Percentiles rank a stretch among this genome's conserved stretches.
Evolutionary conservation across 2,888 invertebrate genomes (phyloP).

Genomic region (Laspeyria flexula): DNA sequence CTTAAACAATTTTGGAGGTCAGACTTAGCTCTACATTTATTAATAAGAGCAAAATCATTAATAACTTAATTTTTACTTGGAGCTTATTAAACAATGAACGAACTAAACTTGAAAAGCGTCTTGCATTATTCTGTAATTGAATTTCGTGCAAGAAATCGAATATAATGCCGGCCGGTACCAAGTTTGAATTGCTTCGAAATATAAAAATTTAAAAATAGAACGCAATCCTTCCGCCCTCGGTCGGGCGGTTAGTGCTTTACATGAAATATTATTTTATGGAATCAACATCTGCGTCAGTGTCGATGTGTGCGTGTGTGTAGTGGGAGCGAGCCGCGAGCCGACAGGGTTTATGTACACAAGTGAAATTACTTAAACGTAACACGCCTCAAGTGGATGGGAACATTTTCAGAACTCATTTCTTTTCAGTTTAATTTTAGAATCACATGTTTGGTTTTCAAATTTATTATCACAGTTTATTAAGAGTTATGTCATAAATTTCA

Average conservation of each 20-base stretch:
- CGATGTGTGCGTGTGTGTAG: conserved; percentile 69
- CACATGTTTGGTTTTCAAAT: conserved; percentile 47
- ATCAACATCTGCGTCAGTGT: conserved; percentile 81
- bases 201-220: conserved; percentile 84
- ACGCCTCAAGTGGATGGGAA: conserved; percentile 80
- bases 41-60: conserved; percentile 37
- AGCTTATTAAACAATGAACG: conserved; percentile 30
- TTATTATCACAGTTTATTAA: conserved; percentile 44
- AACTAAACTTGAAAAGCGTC: conserved; percentile 18
- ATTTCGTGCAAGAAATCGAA: conserved; percentile 35
- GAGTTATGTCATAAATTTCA: conserved; percentile 47
- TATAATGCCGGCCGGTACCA: conserved; percentile 56
- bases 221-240: conserved; percentile 85
- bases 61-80: conserved; percentile 36
- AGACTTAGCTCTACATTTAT: conserved; percentile 59
- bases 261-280: conserved; percentile 86
- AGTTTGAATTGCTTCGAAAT: conserved; percentile 78
- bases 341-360: conserved; percentile 80
- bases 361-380: conserved; percentile 81
- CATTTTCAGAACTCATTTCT: conserved; percentile 69
- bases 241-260: conserved; percentile 82
- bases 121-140: conserved; percentile 27
- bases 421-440: conserved; percentile 54
- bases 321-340: conserved; percentile 55
- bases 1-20: conserved; percentile 70